Evolutionary conservation across 2,797 vertebrate genomes (phyloP), one percentile per base, ranked within the genome.

Genomic region (Myiotriccus ornatus): DNA sequence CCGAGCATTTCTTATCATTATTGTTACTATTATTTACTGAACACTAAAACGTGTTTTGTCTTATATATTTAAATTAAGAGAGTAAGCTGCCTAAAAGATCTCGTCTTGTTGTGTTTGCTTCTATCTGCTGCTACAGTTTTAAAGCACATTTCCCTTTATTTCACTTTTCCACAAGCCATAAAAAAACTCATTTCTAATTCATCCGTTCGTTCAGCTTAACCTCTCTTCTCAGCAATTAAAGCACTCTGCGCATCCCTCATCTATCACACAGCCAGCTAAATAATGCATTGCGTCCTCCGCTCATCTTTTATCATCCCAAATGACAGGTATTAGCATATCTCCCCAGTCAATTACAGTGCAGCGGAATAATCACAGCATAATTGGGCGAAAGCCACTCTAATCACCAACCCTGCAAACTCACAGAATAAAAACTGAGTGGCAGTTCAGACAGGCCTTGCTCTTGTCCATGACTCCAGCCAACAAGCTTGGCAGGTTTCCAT

Each of bases 311-410:
- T 99, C 99, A 99, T 99, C 98, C 99, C 98, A 99, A 99, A 99
- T 99, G 99, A 99, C 99, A 99, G 98, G 98, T 99, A 99, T 99
- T 99, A 99, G 98, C 99, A 99, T 99, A 99, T 99, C 99, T 99
- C 99, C 98, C 99, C 98, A 99, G 99, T 99, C 99, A 99, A 99
- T 99, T 99, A 99, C 98, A 99, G 99, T 98, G 98, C 98, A 98
- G 98, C 97, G 96, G 99, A 99, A 99, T 99, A 99, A 99, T 99
- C 99, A 99, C 98, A 97, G 99, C 99, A 98, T 99, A 99, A 99
- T 99, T 99, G 99, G 99, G 98, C 98, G 98, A 99, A 99, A 99
- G 99, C 98, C 98, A 98, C 98, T 98, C 98, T 99, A 99, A 99
- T 99, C 99, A 99, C 98, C 98, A 98, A 97, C 98, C 98, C 97